A percentile compares a stretch with the other conserved stretches of the same genome.
These are phyloP conservation scores for Coregonus sp. DNA, from an alignment of 2,797 vertebrate genomes.

Conservation along the genomic window DNA sequence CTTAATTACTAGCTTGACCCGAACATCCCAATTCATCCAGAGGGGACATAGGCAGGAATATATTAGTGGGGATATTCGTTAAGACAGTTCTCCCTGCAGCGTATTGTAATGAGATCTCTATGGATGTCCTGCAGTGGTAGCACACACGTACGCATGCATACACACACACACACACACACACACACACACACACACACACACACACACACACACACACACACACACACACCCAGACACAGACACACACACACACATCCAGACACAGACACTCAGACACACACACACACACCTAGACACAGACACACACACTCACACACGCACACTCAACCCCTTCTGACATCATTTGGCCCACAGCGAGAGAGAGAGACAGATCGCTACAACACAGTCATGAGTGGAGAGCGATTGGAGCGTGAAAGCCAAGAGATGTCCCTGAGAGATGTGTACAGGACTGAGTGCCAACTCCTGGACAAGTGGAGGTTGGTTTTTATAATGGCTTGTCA, in stretches of 20 bases:
- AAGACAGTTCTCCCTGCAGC: conserved; percentile 71
- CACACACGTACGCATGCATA: conserved; percentile 15
- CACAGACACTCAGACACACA: not conserved
- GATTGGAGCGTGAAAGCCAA: conserved; percentile 7
- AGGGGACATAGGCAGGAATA: not conserved
- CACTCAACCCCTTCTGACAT: not conserved
- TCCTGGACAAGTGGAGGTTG: conserved; percentile 50
- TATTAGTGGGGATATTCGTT: conserved; percentile 63
- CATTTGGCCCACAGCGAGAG: not conserved
- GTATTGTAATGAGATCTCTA: conserved; percentile 70
- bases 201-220: no score
- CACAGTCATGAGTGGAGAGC: not conserved
- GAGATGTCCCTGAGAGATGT: conserved; percentile 37
- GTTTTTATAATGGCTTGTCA: conserved; percentile 57
- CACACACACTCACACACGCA: not conserved
- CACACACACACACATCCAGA: not conserved
- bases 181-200: not conserved
- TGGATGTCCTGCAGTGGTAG: conserved; percentile 61
- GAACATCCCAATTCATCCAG: conserved; percentile 39
- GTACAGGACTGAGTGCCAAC: conserved; percentile 40
- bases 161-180: not conserved
- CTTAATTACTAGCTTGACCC: conserved; percentile 74
- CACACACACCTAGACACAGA: conserved; percentile 10
- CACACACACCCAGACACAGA: conserved; percentile 14
- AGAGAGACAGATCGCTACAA: not conserved